Evolutionary conservation across 53 echinoderm and acorn worm genomes (phyloP), one percentile per base, ranked within the genome.

Genomic region (Mesocentrotus franciscanus): DNA sequence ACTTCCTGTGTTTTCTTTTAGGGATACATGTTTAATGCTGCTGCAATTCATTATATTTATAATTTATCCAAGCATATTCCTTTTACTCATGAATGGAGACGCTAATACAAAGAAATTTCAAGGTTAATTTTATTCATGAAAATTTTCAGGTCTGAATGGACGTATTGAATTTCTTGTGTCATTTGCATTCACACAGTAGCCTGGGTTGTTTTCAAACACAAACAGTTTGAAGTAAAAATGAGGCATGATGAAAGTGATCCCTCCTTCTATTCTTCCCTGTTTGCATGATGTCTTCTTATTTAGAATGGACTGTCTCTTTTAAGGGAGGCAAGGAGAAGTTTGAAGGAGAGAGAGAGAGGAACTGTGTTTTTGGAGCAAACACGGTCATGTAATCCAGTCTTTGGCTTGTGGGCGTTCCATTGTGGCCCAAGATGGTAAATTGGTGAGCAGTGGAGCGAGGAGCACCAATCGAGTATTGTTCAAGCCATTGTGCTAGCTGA

Each of bases 361-460:
- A 74, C 27, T 74, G 92, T 92, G 92, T 92, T 92, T 92, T 92
- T 55, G 92, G 72, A 92, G 75, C 92, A 92, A 92, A 74, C 92
- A 92, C 13, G 92, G 42, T 92, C 74, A 56, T 74, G 75, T 74
- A 92, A 74, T 92, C 72, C 92, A 92, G 92, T 92, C 92, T 92
- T 92, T 92, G 92, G 92, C 92, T 92, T 72, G 92, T 92, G 92
- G 92, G 92, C 92, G 92, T 92, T 71, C 57, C 74, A 92, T 92
- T 92, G 92, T 92, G 74, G 70, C 10, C 6, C 8, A 29, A 70
- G 92, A 72, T 70, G 64, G 92, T 71, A 92, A 26, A 74, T 66
- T 64, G 56, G 92, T 42, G 92, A 29, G 92, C 74, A 74, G 68
- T 56, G 76, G 56, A 55, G 92, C 74, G 18, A 92, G 92, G 35